These are phyloP conservation scores for roundworm (Caenorhabditis elegans) DNA, from an alignment of 1,140 invertebrate species.

Conservation along the genomic window WBcel235 BX284606.5:5957501-5958000, in stretches of 20 bases:
- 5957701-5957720: constrained; percentile 15
- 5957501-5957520: not conserved
- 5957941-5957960: no score
- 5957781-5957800: not conserved
- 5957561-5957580: not conserved
- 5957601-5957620: constrained; percentile 14
- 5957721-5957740: constrained; percentile 3
- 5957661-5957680: not conserved
- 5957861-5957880: no score
- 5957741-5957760: constrained; percentile 8
- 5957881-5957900: no score
- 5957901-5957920: no score
- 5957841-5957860: no score
- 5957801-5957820: not conserved
- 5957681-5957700: not conserved
- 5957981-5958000: no score
- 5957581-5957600: constrained; percentile 23
- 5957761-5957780: not conserved
- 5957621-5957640: not conserved
- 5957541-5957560: not conserved
- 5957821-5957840: no score
- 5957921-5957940: no score
- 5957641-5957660: not conserved
- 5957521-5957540: no score
- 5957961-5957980: no score